Percentiles rank a stretch among this genome's conserved stretches.
Conservation (phyloP, 2,888 invertebrate species). For the Alviniconcha strummeri region DNA sequence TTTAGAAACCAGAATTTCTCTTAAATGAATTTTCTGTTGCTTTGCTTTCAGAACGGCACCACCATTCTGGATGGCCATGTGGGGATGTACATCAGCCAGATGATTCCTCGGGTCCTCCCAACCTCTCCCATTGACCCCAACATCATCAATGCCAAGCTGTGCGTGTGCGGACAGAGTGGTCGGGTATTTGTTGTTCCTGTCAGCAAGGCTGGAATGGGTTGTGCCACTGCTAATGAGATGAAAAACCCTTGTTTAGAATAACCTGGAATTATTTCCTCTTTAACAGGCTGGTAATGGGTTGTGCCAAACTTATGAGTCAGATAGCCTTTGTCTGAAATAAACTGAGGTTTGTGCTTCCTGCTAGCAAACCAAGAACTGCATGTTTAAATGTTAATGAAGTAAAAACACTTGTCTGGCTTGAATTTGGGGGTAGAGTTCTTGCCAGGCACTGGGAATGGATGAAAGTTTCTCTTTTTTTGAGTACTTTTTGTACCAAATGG, state of each 20-base stretch:
- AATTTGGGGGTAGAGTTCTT: too few relatives aligned
- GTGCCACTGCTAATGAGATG: conserved; percentile 43
- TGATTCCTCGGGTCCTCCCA: conserved; percentile 27
- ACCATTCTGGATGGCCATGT: conserved; percentile 40
- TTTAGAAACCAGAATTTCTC: neutral
- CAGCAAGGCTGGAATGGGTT: conserved; percentile 42
- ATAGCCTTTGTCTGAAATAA: too few relatives aligned
- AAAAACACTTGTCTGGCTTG: neutral
- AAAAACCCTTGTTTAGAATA: conserved; percentile 46
- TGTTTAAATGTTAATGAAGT: neutral
- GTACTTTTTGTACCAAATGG: too few relatives aligned
- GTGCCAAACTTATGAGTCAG: neutral
- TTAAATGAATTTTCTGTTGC: neutral
- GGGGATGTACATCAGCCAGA: conserved; percentile 38
- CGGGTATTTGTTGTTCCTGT: conserved; percentile 57
- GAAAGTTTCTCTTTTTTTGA: too few relatives aligned
- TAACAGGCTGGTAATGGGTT: neutral
- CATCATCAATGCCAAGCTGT: conserved; percentile 50
- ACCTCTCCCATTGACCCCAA: conserved; percentile 8
- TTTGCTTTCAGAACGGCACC: conserved; percentile 38
- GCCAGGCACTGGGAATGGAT: too few relatives aligned
- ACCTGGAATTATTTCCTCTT: neutral
- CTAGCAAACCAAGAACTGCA: too few relatives aligned
- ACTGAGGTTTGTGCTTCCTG: too few relatives aligned
- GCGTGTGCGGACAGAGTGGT: conserved; percentile 58